Evolutionary conservation across 2,888 invertebrate genomes (phyloP), one percentile per base, ranked within the genome.

Genomic region (Euproctis similis): DNA sequence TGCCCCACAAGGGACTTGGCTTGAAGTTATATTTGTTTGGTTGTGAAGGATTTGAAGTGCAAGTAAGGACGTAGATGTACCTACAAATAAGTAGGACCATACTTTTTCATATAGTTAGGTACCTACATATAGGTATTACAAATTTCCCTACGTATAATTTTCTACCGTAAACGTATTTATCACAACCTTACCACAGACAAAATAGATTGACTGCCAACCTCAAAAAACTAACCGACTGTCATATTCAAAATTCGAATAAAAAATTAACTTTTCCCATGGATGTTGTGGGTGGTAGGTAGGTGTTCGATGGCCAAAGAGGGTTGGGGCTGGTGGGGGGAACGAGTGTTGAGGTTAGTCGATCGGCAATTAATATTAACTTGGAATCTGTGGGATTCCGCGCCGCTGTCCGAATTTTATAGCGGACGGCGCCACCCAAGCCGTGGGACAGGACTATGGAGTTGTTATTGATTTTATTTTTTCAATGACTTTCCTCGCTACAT

Each of bases 301-400:
- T 24, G 35, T 25, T 12, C 27, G 26, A 16, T 19, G 30, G 30
- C n/a, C n/a, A 12, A 10, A 19, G 19, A 10, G 29, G 35, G n/a
- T n/a, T n/a, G n/a, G 46, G 23, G 26, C 38, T 28, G 30, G 42
- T 35, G 37, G 39, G 42, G 55, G 46, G 52, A 51, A 44, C 9
- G 50, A 44, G 56, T 51, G 66, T 60, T 61, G 68, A 68, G 73
- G 59, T 69, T 67, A 72, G 74, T 69, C 76, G 75, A 81, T 82
- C 76, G 75, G 75, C 81, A 81, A 84, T 82, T 82, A 84, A 82
- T 84, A 81, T 81, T 74, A 75, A 82, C 62, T 74, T 66, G 78
- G 75, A 81, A 82, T 82, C 82, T 81, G 81, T 82, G 78, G 81
- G 82, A 84, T 81, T 84, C 82, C 77, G 72, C 81, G 77, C 76